phyloP scores from a whole-genome alignment of 2,888 invertebrate genomes.

The Agonopterix alstromeriana region DNA sequence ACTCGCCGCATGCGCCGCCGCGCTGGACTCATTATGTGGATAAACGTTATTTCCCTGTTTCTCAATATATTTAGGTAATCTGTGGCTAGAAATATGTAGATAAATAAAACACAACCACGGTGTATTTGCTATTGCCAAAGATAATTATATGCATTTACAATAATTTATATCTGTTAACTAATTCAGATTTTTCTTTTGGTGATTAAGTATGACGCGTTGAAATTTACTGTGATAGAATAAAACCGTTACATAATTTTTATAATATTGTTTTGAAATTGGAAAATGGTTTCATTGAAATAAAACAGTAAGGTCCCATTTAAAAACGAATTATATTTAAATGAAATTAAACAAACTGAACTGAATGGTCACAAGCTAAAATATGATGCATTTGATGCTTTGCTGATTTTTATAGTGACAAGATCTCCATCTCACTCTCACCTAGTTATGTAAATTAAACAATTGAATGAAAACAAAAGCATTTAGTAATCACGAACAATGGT shows the following conservation, averaged over 20 bases:
- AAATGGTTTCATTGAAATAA: conserved; percentile 10
- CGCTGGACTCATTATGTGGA: too few species aligned
- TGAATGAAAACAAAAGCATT: conserved; percentile 49
- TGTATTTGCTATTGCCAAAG: too few species aligned
- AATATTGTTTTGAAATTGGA: conserved; percentile 6
- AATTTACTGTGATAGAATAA: conserved; percentile 51
- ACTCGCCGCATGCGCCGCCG: too few species aligned
- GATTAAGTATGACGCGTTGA: conserved; percentile 12
- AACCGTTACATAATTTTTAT: conserved; percentile 12
- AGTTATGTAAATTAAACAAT: conserved; percentile 53
- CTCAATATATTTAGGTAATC: too few species aligned
- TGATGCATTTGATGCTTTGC: conserved; percentile 46
- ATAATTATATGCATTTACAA: neutral
- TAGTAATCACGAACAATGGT: conserved; percentile 50
- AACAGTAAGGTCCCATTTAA: conserved; percentile 29
- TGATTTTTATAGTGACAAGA: conserved; percentile 41
- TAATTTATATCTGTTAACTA: neutral
- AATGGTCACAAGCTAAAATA: conserved; percentile 63
- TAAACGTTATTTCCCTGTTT: too few species aligned
- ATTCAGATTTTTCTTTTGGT: too few species aligned
- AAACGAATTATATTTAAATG: conserved; percentile 68
- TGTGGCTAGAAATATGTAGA: too few species aligned
- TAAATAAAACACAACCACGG: too few species aligned
- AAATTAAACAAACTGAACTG: conserved; percentile 68
- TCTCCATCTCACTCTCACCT: conserved; percentile 41